These are phyloP conservation scores for Zaprionus kolodkinae DNA, from an alignment of 1,140 invertebrate species.

Conservation along the genomic window DNA sequence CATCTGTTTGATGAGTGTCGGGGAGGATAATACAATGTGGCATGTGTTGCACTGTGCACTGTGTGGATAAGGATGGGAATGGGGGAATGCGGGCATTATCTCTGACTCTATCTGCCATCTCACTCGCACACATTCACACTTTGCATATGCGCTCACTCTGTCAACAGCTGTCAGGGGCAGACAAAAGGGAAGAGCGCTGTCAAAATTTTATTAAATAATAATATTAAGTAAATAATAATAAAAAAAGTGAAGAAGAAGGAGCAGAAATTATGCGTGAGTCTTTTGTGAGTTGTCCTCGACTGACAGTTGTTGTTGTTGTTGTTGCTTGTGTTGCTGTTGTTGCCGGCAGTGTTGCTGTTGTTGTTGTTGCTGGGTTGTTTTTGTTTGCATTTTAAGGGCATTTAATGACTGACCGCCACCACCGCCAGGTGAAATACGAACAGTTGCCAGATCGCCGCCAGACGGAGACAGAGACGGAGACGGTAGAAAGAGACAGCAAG, in stretches of 20 bases:
- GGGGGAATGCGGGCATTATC: neutral
- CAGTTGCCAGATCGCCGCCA: conserved; percentile 52
- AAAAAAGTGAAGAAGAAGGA: conserved; percentile 3
- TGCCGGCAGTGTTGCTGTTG: conserved; percentile 11
- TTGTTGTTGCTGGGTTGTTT: conserved; percentile 24
- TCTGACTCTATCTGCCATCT: neutral
- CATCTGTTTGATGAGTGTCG: conserved; percentile 43
- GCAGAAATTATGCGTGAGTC: conserved; percentile 30
- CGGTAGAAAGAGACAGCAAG: conserved; percentile 29
- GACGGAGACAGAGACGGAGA: conserved; percentile 7
- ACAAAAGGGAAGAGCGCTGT: conserved; percentile 44
- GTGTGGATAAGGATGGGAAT: too few species aligned
- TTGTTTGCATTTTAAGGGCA: conserved; percentile 62
- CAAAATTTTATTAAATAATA: conserved; percentile 51
- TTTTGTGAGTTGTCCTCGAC: conserved; percentile 44
- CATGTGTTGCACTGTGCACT: conserved; percentile 50
- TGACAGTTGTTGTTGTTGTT: conserved; percentile 31
- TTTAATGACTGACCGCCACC: conserved; percentile 70
- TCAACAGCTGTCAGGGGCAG: conserved; percentile 42
- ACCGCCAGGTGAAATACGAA: conserved; percentile 78
- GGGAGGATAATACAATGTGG: conserved; percentile 34
- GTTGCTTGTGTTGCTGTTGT: conserved; percentile 25
- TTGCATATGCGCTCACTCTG: conserved; percentile 37
- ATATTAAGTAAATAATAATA: conserved; percentile 47
- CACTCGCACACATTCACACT: conserved; percentile 11